These are phyloP conservation scores for Seriola quinqueradiata DNA, from an alignment of 2,113 vertebrate genomes.

Conservation along the genomic window DNA sequence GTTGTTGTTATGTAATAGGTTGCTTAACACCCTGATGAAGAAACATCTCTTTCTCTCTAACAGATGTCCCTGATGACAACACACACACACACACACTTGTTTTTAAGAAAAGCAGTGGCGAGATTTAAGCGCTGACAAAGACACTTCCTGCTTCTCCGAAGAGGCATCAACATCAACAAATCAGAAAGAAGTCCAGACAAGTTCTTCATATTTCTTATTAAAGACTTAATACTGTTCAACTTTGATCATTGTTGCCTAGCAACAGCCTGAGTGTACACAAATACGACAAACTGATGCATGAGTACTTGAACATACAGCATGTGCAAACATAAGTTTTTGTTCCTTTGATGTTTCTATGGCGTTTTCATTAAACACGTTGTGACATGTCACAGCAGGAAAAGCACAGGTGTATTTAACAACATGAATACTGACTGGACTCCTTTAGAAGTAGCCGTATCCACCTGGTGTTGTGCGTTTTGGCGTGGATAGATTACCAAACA, in stretches of 20 bases:
- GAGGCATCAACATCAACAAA: not conserved
- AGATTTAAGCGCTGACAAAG: not conserved
- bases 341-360: not conserved
- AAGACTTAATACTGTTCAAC: not conserved
- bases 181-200: no score
- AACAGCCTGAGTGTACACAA: not conserved
- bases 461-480: no score
- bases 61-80: not conserved
- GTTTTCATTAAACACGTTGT: not conserved
- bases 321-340: not conserved
- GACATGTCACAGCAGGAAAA: no score
- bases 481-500: no score
- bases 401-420: not conserved
- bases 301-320: not conserved
- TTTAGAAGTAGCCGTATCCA: not conserved
- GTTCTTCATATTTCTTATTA: no score
- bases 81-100: slow-evolving; percentile 10
- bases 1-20: not conserved
- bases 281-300: not conserved
- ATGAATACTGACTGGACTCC: not conserved
- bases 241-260: not conserved
- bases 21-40: not conserved
- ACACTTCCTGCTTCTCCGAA: not conserved
- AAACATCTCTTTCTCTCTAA: not conserved
- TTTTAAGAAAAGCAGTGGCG: not conserved